These are phyloP conservation scores for Daphoenositta chrysoptera DNA, from an alignment of 2,113 vertebrate species.

Conservation along the genomic window DNA sequence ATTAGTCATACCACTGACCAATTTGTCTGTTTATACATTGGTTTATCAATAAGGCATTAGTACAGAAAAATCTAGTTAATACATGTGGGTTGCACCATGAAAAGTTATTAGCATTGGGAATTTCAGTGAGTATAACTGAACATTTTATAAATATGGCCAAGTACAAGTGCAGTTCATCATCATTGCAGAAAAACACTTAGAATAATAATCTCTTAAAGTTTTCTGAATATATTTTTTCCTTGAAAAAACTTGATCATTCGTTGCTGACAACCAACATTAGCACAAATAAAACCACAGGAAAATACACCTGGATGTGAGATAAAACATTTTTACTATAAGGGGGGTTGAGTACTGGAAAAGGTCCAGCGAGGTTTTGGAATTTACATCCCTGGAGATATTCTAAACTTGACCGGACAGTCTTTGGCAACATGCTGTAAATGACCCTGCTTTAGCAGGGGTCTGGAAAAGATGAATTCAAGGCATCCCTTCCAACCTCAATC, in stretches of 20 bases:
- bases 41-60: neutral
- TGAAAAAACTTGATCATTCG: neutral
- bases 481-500: neutral
- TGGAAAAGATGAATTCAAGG: neutral
- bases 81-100: neutral
- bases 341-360: neutral
- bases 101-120: neutral
- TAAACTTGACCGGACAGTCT: neutral
- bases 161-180: neutral
- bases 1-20: neutral
- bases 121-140: neutral
- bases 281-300: neutral
- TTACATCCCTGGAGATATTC: neutral
- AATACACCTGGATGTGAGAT: neutral
- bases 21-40: neutral
- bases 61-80: neutral
- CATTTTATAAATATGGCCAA: neutral
- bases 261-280: neutral
- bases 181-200: neutral
- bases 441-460: neutral
- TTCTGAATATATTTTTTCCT: neutral
- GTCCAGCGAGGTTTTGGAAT: neutral
- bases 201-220: neutral
- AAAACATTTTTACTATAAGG: neutral
- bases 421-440: neutral